phyloP scores from a whole-genome alignment of 1,140 invertebrate species.

The Cepaea nemoralis region DNA sequence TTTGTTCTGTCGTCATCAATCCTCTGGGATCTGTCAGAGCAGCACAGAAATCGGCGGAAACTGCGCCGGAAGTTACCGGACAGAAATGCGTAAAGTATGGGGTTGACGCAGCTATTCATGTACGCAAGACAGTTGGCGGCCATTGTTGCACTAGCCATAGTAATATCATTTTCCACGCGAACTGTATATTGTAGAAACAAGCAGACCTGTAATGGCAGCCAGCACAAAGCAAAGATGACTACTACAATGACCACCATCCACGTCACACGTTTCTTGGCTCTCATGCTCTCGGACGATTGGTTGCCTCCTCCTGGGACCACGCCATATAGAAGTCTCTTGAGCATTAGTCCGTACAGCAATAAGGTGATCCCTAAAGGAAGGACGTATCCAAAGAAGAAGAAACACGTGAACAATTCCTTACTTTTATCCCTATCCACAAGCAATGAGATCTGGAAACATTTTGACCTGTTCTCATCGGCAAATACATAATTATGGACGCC shows the following conservation, averaged over 20 bases:
- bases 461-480: slow-evolving; percentile 68
- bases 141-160: slow-evolving; percentile 83
- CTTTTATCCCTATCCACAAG: slow-evolving; percentile 1
- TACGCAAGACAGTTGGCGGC: slow-evolving; percentile 92
- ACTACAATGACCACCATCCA: slow-evolving; percentile 94
- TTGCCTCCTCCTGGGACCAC: slow-evolving; percentile 80
- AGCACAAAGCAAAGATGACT: slow-evolving; percentile 93
- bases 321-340: slow-evolving; percentile 79
- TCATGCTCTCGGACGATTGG: slow-evolving; percentile 79
- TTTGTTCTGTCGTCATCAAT: slow-evolving; percentile 66
- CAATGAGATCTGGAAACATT: slow-evolving; percentile 53
- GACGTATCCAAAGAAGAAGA: slow-evolving; percentile 73
- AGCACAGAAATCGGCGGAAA: slow-evolving; percentile 79
- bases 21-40: slow-evolving; percentile 45
- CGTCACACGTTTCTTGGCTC: slow-evolving; percentile 91
- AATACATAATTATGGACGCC: slow-evolving; percentile 77
- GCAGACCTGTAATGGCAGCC: slow-evolving; percentile 90
- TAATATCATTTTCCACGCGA: slow-evolving; percentile 74
- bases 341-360: slow-evolving; percentile 90
- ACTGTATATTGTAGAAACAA: slow-evolving; percentile 72
- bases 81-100: slow-evolving; percentile 92
- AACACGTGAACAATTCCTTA: slow-evolving; percentile 68
- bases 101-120: slow-evolving; percentile 94
- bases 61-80: slow-evolving; percentile 89
- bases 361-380: slow-evolving; percentile 80